Evolutionary conservation across 2,797 vertebrate genomes (phyloP), one percentile per base, ranked within the genome.

Genomic region (Anas capensis): DNA sequence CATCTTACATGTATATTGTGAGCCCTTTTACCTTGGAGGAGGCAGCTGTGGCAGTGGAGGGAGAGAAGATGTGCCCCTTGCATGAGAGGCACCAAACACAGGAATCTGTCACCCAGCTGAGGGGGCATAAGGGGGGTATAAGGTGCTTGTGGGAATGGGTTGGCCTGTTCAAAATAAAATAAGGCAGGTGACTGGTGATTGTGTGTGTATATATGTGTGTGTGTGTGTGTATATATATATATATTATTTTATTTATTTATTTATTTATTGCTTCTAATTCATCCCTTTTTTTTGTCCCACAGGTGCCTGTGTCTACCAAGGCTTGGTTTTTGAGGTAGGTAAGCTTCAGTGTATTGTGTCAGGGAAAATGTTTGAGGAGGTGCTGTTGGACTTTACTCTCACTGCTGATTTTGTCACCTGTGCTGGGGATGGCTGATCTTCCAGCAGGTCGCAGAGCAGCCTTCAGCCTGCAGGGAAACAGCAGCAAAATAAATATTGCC

Each of bases 251-350:
- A 40, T 7, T 27, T 38, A 13, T 38, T 78, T 0, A 14, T 82
- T 82, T n/a, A 13, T 38, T 65, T 7, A 19, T 78, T 0, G 0
- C 3, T 88, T 91, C 89, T 98, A 94, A 98, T 90, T 78, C n/a
- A 13, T 27, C 23, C 69, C 66, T 40, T 94, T 93, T 94, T 94
- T 92, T 88, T 62, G 16, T 90, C 64, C 93, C 54, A 26, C 97
- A 98, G 98, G 98, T 98, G 92, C 97, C 94, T 98, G 98, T 90
- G 65, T 98, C 95, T 97, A 97, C 91, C 96, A 92, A 10, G 98
- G 97, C n/a, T 96, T 96, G 70, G 64, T 95, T 16, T 95, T 98
- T 88, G 96, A 97, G 98, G 98, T 98, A 98, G 83, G 98, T 98
- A 49, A 92, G 60, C 92, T 84, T 70, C 62, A 64, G 54, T 24